These are phyloP conservation scores for Drosophila orena DNA, from an alignment of 1,140 invertebrate genomes.

Conservation along the genomic window DNA sequence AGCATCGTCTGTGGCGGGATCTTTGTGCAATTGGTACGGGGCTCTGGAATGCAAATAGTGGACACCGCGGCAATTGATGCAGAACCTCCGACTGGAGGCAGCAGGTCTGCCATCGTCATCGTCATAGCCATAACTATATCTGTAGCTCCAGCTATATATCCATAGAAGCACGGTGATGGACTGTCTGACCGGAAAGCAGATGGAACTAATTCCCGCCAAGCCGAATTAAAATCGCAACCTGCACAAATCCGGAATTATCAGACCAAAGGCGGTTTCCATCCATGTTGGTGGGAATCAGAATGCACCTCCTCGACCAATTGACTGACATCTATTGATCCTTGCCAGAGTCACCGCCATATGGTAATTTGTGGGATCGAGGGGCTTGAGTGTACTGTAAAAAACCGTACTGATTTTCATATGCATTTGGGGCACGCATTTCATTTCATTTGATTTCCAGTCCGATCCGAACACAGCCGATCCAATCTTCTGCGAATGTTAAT, in stretches of 20 bases:
- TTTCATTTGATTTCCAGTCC: constrained; percentile 49
- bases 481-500: constrained; percentile 64
- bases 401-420: constrained; percentile 42
- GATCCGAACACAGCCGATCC: constrained; percentile 32
- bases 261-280: neutral
- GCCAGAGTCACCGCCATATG: constrained; percentile 26
- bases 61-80: constrained; percentile 45
- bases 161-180: constrained; percentile 10
- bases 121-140: constrained; percentile 1
- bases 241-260: constrained; percentile 41
- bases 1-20: constrained; percentile 47
- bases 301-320: neutral
- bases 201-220: constrained; percentile 15
- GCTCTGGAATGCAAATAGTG: constrained; percentile 54
- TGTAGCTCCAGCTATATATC: neutral
- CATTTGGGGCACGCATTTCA: constrained; percentile 56
- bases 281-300: constrained; percentile 7
- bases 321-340: constrained; percentile 34
- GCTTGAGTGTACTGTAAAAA: constrained; percentile 35
- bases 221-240: constrained; percentile 16
- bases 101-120: constrained; percentile 47
- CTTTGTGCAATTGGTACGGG: constrained; percentile 48
- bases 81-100: constrained; percentile 33
- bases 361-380: constrained; percentile 19
- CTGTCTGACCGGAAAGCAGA: constrained; percentile 12